Evolutionary conservation across 2,113 vertebrate genomes (phyloP).

Genomic region (Phoenicopterus ruber): DNA sequence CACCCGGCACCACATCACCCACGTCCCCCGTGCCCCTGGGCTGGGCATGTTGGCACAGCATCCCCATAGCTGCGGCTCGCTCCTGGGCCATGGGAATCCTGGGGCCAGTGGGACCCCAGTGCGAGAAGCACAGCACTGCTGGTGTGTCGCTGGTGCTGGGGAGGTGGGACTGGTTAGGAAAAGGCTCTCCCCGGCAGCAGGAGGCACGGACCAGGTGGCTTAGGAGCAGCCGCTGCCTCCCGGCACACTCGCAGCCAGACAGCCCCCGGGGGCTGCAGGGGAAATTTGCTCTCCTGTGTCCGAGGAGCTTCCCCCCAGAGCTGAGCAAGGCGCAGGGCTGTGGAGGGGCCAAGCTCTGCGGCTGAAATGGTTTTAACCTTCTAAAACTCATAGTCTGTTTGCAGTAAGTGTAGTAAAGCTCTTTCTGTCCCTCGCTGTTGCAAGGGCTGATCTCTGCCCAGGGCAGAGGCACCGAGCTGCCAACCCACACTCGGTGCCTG

Average conservation of each 20-base stretch:
- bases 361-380: not conserved
- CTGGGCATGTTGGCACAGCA: not conserved
- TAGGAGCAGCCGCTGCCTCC: not conserved
- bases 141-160: not conserved
- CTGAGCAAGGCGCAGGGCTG: not conserved
- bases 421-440: not conserved
- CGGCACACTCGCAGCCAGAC: rapidly evolving
- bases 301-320: not conserved
- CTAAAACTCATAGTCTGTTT: not conserved
- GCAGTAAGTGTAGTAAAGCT: not conserved
- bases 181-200: not conserved
- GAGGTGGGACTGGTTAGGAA: not conserved
- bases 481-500: not conserved
- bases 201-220: not conserved
- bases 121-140: rapidly evolving
- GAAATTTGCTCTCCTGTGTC: not conserved
- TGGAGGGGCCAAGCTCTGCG: not conserved
- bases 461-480: not conserved
- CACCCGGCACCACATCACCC: rapidly evolving
- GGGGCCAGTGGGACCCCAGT: rapidly evolving
- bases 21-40: not conserved
- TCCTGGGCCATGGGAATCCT: not conserved
- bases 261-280: not conserved
- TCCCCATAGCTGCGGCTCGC: rapidly evolving
- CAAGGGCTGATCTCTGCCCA: not conserved